Conservation (phyloP, 2,888 invertebrate species). For the Caenorhabditis doughertyi region DNA sequence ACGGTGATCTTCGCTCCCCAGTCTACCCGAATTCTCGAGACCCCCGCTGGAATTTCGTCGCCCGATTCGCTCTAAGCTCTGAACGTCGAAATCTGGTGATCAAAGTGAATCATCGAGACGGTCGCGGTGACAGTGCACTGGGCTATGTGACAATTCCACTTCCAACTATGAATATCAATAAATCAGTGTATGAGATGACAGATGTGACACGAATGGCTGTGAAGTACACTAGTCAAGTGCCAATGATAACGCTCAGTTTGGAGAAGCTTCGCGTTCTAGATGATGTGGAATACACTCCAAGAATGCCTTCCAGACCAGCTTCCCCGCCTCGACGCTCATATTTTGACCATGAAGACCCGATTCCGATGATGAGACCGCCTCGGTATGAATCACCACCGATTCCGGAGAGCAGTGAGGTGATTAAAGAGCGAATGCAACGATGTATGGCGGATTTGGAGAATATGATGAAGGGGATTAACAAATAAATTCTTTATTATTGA, state of each 20-base stretch:
- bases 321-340: not conserved
- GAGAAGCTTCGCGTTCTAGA: slow-evolving; percentile 11
- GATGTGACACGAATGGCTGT: slow-evolving; percentile 55
- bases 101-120: slow-evolving; percentile 65
- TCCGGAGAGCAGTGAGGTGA: slow-evolving; percentile 50
- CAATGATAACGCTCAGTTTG: slow-evolving; percentile 58
- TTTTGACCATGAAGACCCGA: too few species aligned
- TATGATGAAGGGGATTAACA: slow-evolving; percentile 38
- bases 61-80: slow-evolving; percentile 66
- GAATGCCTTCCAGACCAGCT: slow-evolving; percentile 8
- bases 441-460: slow-evolving; percentile 46
- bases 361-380: too few species aligned
- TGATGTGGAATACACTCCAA: not conserved
- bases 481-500: not conserved
- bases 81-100: slow-evolving; percentile 71
- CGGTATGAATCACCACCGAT: slow-evolving; percentile 35
- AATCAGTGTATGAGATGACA: slow-evolving; percentile 63
- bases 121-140: slow-evolving; percentile 55
- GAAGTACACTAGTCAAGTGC: slow-evolving; percentile 43
- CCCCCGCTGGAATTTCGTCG: slow-evolving; percentile 69
- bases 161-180: slow-evolving; percentile 33
- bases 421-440: slow-evolving; percentile 37
- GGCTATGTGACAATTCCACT: slow-evolving; percentile 64
- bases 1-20: slow-evolving; percentile 71
- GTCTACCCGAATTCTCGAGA: slow-evolving; percentile 56